Conservation (phyloP, 1,140 invertebrate species). For the Anagrus nilaparvatae region DNA sequence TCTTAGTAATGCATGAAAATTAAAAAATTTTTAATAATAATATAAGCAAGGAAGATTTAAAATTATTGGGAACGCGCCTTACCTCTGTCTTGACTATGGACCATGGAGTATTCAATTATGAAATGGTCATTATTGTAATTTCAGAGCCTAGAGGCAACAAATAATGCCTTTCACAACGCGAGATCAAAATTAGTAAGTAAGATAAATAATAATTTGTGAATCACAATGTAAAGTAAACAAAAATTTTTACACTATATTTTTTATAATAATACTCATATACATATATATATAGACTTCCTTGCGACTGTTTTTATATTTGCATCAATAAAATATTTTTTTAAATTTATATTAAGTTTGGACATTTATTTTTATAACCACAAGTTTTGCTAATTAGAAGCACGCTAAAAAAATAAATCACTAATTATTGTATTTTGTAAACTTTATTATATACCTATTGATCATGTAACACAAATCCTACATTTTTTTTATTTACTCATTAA, state of each 20-base stretch:
- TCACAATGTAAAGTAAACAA: conserved; percentile 29
- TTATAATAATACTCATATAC: conserved; percentile 1
- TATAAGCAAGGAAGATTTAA: too few relatives aligned
- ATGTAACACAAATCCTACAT: too few relatives aligned
- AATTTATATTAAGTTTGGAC: too few relatives aligned
- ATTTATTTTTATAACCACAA: too few relatives aligned
- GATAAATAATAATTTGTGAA: conserved; percentile 39
- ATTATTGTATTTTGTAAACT: conserved; percentile 23
- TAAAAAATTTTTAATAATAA: too few relatives aligned
- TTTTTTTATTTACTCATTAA: too few relatives aligned
- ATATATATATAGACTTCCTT: background rate
- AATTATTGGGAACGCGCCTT: background rate
- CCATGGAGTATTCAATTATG: conserved; percentile 7
- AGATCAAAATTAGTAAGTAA: conserved; percentile 47
- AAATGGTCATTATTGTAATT: conserved; percentile 41
- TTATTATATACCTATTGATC: background rate
- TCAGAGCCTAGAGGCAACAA: conserved; percentile 46
- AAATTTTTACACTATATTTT: conserved; percentile 10
- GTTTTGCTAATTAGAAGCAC: too few relatives aligned
- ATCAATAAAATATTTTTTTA: too few relatives aligned
- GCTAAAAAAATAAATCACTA: too few relatives aligned
- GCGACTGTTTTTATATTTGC: too few relatives aligned
- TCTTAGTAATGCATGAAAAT: too few relatives aligned
- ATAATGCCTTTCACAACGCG: conserved; percentile 45
- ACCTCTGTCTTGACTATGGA: conserved; percentile 13